phyloP scores from a whole-genome alignment of 2,888 invertebrate genomes.

The Gandaritis pyraliata region DNA sequence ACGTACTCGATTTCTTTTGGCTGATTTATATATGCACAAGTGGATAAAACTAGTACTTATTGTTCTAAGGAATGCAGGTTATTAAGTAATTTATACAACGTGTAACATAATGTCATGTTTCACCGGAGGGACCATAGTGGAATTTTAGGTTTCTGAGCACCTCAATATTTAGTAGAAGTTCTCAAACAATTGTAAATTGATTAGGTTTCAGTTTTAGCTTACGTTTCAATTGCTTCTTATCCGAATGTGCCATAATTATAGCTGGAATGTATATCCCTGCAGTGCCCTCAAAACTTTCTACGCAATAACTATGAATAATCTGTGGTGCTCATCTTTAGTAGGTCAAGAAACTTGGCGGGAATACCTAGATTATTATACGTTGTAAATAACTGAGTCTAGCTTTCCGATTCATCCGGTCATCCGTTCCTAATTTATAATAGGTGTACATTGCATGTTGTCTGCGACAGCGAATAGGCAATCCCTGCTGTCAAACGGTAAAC shows the following conservation, averaged over 20 bases:
- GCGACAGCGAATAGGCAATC: background rate
- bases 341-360: slow-evolving; percentile 8
- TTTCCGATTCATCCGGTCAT: no score
- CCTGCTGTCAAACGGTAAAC: background rate
- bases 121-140: no score
- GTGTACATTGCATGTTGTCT: no score
- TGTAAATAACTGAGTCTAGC: slow-evolving; percentile 6
- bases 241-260: background rate
- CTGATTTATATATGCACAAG: slow-evolving; percentile 22
- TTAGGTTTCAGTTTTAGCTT: no score
- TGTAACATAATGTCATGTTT: no score
- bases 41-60: background rate
- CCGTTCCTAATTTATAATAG: background rate
- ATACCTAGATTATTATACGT: slow-evolving; percentile 2
- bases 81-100: no score
- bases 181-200: no score
- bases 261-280: background rate
- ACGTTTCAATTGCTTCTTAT: no score
- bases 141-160: no score
- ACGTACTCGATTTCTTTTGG: slow-evolving; percentile 36
- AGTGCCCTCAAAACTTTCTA: slow-evolving; percentile 3
- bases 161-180: no score
- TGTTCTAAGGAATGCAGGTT: slow-evolving; percentile 2
- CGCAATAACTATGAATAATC: slow-evolving; percentile 8
- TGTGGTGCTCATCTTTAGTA: slow-evolving; percentile 1